phyloP scores from a whole-genome alignment of 2,797 vertebrate species.

The Gymnodraco acuticeps region DNA sequence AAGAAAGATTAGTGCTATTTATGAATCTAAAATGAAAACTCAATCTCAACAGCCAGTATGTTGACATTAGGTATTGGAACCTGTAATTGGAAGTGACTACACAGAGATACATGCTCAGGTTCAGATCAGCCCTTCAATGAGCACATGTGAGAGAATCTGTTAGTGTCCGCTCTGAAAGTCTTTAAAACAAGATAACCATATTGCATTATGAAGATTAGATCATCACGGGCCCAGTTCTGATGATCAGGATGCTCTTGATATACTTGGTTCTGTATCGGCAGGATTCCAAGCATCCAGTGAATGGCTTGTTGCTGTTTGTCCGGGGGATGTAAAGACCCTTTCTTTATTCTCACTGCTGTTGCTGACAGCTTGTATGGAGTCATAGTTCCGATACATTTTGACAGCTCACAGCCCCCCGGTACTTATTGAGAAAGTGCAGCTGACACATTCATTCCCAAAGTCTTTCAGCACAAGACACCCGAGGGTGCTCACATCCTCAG shows the following conservation, averaged over 20 bases:
- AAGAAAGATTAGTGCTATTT: neutral
- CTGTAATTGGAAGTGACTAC: neutral
- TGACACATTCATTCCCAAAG: constrained; percentile 63
- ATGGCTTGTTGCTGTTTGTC: constrained; percentile 35
- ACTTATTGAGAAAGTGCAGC: constrained; percentile 60
- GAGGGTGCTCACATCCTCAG: constrained; percentile 46
- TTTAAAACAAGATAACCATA: neutral
- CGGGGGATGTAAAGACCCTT: constrained; percentile 37
- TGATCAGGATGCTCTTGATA: constrained; percentile 33
- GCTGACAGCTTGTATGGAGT: constrained; percentile 36
- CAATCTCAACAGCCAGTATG: neutral
- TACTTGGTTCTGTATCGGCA: constrained; percentile 15
- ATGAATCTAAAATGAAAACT: neutral
- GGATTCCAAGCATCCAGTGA: neutral
- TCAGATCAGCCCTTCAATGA: neutral
- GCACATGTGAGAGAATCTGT: neutral
- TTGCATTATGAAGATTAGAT: constrained; percentile 12
- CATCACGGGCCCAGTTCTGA: neutral
- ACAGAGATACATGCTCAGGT: neutral
- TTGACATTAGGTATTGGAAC: neutral
- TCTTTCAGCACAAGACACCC: constrained; percentile 47
- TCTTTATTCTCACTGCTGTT: constrained; percentile 30
- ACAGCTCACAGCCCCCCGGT: constrained; percentile 43
- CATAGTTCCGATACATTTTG: constrained; percentile 24
- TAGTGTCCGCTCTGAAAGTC: neutral